Base-by-base conservation (phyloP, 2,113 vertebrate species). In the Prunella himalayana region DNA sequence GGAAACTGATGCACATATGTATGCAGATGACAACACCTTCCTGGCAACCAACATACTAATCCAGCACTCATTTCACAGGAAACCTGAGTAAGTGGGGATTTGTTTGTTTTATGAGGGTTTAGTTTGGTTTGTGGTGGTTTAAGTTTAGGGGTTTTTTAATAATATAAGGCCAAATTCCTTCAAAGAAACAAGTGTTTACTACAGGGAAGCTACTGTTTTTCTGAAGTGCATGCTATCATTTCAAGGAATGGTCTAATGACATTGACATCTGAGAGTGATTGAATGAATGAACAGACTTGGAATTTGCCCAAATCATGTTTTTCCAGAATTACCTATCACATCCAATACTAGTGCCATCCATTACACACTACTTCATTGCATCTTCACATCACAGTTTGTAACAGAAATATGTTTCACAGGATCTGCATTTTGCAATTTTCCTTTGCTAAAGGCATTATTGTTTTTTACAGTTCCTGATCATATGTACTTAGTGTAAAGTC, bases 61-160 rank as follows among this genome's bases (percentile, higher is more conserved):
- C 21, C 18, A 45, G 22, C 9, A 37, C 13, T 78, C 30, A 63
- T 70, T 82, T 75, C 42, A 84, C 12, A 33, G 35, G 9, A 78
- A 25, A 63, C 2, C 2, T 10, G 6, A 31, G 7, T 70, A 57
- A 70, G 12, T 13, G 6, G 3, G 13, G 1, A 1, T 12, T 89
- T 35, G 5, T 45, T 83, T 59, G 6, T 35, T 86, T 63, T 5
- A 10, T 9, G 11, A 14, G 2, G 2, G 5, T 23, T 54, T 72
- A 25, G 1, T 22, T 89, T 59, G 15, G 9, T 54, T 80, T 54
- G 2, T 42, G 25, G 2, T 37, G 9, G 7, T 22, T 51, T 57
- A 28, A 33, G 37, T 42, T 50, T 39, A 28, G 15, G 14, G 7
- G 1, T 1, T 0, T 64, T 83, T 79, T 41, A 28, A 28, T 35